Conservation (phyloP, 2,888 invertebrate species). For the Eupithecia exiguata region DNA sequence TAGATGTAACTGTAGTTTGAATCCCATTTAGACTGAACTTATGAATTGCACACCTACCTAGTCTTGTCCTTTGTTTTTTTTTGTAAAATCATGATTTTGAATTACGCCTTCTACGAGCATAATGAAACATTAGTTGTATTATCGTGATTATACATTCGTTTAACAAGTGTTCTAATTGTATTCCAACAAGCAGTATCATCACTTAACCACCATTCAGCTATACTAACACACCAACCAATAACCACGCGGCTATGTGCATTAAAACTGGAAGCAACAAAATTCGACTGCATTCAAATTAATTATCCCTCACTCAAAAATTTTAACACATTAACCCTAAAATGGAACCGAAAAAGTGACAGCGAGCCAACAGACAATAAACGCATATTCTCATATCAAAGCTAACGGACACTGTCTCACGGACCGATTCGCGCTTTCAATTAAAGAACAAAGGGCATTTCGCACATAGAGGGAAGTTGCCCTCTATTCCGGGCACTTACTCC, state of each 20-base stretch:
- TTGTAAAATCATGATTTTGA: no score
- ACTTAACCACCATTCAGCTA: background rate
- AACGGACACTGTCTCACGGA: slow-evolving; percentile 62
- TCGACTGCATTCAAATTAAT: background rate
- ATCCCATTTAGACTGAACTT: background rate
- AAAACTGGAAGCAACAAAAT: background rate
- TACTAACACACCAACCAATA: background rate
- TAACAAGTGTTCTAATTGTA: background rate
- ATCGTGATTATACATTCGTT: no score
- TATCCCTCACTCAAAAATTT: background rate
- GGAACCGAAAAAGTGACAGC: background rate
- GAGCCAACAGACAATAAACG: slow-evolving; percentile 22
- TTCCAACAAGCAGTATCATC: background rate
- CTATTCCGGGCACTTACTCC: slow-evolving; percentile 69
- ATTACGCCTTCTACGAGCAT: no score
- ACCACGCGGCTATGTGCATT: background rate
- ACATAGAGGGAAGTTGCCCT: slow-evolving; percentile 66
- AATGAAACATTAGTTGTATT: no score
- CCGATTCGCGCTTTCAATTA: slow-evolving; percentile 73
- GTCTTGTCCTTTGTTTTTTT: no score
- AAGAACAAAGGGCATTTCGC: slow-evolving; percentile 59
- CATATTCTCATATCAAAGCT: slow-evolving; percentile 56
- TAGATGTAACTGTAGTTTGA: background rate
- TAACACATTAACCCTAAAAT: background rate
- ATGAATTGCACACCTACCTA: no score